Base-by-base conservation (phyloP, 2,113 vertebrate genomes). In the Scatophagus argus region DNA sequence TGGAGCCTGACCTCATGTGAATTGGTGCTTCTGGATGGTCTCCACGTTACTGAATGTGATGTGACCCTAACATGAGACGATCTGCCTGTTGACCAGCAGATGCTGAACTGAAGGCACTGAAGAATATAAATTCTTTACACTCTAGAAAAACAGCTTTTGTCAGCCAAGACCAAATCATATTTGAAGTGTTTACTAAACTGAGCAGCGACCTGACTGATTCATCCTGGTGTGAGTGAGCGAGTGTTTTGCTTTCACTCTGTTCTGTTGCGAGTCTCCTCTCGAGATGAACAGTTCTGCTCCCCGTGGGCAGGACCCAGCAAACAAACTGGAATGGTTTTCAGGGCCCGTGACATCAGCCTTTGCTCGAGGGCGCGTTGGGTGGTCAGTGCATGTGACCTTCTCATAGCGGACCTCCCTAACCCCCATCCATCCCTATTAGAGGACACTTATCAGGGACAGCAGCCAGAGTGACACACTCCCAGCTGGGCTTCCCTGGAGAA, bases 391-490 rank as follows among this genome's bases (percentile, higher is more conserved):
- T 72, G 76, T 87, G 81, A 92, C 92, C 93, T 88, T 89, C 85
- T 89, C 87, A 73, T 84, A 85, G 90, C 51, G 19, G 86, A 89
- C 72, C 65, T 61, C 68, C 56, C 68, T 91, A 71, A 87, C 83
- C 88, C 84, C 82, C 87, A 90, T 94, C 90, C 86, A 91, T 93
- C 87, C 88, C 74, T 86, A 93, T 92, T 91, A 93, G 89, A 92
- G 83, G 82, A 91, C 88, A 89, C 85, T 91, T 85, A 90, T 91
- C 90, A 92, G 88, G 82, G 74, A 79, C 76, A 65, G 81, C 67
- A 81, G 83, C 88, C 76, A 52, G 86, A 87, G 88, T 88, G 89
- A 92, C 88, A 87, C 62, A 46, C 67, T 88, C 88, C 74, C 89
- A 88, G 86, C 80, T 87, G 82, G 87, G 61, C 64, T 71, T 89